These are phyloP conservation scores for Dione juno DNA, from an alignment of 2,888 invertebrate species.

Conservation along the genomic window DNA sequence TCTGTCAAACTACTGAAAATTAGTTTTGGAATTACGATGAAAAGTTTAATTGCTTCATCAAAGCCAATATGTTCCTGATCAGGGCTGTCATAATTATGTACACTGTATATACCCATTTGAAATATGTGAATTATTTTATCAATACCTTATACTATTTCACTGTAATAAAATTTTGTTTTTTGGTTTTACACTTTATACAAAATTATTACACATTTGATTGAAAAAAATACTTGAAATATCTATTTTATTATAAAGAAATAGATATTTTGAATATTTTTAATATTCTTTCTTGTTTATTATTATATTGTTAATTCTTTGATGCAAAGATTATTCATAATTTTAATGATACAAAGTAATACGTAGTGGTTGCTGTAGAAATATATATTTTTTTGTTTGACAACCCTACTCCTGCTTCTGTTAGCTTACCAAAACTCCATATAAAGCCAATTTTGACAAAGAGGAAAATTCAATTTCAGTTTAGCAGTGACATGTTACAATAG, in stretches of 20 bases:
- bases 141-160: background rate
- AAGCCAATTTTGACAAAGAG: slow-evolving; percentile 51
- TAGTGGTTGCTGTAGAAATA: no score
- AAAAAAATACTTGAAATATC: no score
- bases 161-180: no score
- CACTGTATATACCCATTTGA: background rate
- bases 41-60: slow-evolving; percentile 81
- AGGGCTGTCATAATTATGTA: slow-evolving; percentile 5
- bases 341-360: no score
- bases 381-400: background rate
- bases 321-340: no score
- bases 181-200: no score
- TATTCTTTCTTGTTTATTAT: no score
- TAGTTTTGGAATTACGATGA: slow-evolving; percentile 78
- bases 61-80: slow-evolving; percentile 67
- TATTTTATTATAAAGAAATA: no score
- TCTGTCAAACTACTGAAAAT: slow-evolving; percentile 79
- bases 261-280: no score
- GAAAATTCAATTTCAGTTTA: slow-evolving; percentile 49
- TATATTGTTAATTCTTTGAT: no score
- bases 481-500: slow-evolving; percentile 32
- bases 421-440: slow-evolving; percentile 41
- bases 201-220: no score
- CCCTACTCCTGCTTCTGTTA: slow-evolving; percentile 30
- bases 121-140: background rate